These are phyloP conservation scores for Campoplex nolae DNA, from an alignment of 2,888 invertebrate species.

Conservation along the genomic window DNA sequence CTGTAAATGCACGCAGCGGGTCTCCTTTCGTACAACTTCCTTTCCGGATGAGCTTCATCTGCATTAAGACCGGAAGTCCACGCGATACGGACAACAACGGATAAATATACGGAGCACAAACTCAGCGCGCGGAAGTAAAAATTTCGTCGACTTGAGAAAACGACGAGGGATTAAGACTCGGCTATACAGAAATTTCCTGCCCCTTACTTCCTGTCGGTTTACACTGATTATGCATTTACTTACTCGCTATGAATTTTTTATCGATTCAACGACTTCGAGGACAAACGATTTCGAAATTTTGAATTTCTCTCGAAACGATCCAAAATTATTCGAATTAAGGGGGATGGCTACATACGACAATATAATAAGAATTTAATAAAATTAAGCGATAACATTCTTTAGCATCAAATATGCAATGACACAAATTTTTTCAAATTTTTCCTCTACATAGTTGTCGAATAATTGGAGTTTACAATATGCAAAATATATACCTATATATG, in stretches of 20 bases:
- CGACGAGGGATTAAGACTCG: conserved; percentile 14
- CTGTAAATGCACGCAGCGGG: conserved; percentile 39
- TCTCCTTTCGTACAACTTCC: conserved; percentile 51
- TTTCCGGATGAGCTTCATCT: conserved; percentile 58
- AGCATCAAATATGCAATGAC: no score
- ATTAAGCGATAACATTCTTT: no score
- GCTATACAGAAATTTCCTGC: conserved; percentile 53
- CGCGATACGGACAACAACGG: conserved; percentile 14
- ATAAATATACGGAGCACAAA: conserved; percentile 5
- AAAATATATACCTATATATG: no score
- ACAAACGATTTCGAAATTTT: no score
- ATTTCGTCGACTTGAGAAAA: conserved; percentile 35
- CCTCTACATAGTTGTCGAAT: no score
- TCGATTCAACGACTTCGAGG: background rate
- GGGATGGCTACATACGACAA: no score
- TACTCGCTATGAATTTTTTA: background rate
- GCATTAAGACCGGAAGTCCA: conserved; percentile 70
- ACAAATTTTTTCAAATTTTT: no score
- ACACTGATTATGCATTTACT: background rate
- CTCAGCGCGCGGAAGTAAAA: conserved; percentile 39
- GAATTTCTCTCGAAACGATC: no score
- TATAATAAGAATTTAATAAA: no score
- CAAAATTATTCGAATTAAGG: no score
- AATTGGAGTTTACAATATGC: no score
- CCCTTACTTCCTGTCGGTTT: conserved; percentile 53